Conservation (phyloP, 2,113 vertebrate genomes). For the Guaruba guarouba region DNA sequence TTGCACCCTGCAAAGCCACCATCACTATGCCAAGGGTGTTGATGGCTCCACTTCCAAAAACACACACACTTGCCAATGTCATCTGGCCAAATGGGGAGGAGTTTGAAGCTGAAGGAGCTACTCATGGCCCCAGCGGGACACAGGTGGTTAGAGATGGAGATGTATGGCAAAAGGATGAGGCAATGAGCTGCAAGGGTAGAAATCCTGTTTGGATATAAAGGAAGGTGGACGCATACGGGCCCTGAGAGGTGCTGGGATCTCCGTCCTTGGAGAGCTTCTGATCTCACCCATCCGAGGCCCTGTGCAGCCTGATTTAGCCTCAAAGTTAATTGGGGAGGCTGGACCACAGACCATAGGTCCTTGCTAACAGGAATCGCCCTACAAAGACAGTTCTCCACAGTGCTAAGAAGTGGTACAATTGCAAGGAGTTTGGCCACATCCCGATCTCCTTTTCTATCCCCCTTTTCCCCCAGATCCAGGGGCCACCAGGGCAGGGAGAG, state of each 20-base stretch:
- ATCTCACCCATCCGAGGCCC: background rate
- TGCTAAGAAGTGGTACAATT: background rate
- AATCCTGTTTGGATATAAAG: background rate
- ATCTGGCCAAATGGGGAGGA: background rate
- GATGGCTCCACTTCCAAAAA: constrained; percentile 51
- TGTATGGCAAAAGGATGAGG: background rate
- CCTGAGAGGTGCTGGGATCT: background rate
- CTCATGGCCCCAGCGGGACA: background rate
- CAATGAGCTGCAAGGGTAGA: background rate
- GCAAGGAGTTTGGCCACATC: background rate
- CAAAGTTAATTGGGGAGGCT: background rate
- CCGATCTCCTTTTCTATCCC: background rate
- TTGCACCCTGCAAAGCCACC: background rate
- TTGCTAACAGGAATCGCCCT: background rate
- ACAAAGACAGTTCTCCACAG: too few species aligned
- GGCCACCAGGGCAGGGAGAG: background rate
- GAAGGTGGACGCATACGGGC: background rate
- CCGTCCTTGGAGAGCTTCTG: background rate
- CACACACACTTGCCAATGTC: background rate
- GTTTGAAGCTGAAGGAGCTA: constrained; percentile 11
- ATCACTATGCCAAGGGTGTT: background rate
- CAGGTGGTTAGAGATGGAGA: background rate
- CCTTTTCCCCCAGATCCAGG: background rate
- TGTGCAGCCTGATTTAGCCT: background rate
- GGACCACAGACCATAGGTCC: background rate